These are phyloP conservation scores for Misgurnus anguillicaudatus DNA, from an alignment of 2,113 vertebrate genomes.

Conservation along the genomic window DNA sequence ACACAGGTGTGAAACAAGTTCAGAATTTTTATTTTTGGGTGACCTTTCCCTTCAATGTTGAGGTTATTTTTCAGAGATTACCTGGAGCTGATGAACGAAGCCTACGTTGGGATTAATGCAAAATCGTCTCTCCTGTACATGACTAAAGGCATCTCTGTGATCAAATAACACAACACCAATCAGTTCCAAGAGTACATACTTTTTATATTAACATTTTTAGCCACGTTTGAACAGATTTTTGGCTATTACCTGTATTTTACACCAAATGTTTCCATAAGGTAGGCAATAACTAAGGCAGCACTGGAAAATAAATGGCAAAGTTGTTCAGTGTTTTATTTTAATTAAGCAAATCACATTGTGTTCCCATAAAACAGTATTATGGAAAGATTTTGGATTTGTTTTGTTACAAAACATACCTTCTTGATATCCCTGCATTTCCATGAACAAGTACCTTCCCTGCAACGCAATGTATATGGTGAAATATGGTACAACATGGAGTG, in stretches of 20 bases:
- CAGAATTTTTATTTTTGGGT: too few species aligned
- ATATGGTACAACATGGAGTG: neutral
- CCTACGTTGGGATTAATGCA: constrained; percentile 99
- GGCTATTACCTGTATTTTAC: constrained; percentile 92
- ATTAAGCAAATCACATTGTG: neutral
- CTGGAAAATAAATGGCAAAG: constrained; percentile 67
- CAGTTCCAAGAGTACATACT: neutral
- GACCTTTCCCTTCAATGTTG: neutral
- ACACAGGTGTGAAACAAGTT: too few species aligned
- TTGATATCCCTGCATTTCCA: constrained; percentile 98
- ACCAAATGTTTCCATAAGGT: constrained; percentile 99
- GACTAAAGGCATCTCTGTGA: constrained; percentile 92
- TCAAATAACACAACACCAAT: constrained; percentile 12
- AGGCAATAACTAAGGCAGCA: constrained; percentile 99
- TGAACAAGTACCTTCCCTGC: constrained; percentile 97
- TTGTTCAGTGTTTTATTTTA: neutral
- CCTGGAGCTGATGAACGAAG: constrained; percentile 99
- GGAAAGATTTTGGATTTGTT: constrained; percentile 21
- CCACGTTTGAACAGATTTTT: neutral
- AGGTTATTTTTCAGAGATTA: constrained; percentile 58
- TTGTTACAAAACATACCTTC: constrained; percentile 81
- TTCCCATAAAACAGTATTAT: too few species aligned
- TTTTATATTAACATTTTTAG: neutral
- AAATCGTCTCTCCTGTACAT: constrained; percentile 98
- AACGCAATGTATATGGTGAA: constrained; percentile 21